A percentile compares a stretch with the other conserved stretches of the same genome.
These are phyloP conservation scores for Pelobates fuscus DNA, from an alignment of 2,113 vertebrate species.

Conservation along the genomic window DNA sequence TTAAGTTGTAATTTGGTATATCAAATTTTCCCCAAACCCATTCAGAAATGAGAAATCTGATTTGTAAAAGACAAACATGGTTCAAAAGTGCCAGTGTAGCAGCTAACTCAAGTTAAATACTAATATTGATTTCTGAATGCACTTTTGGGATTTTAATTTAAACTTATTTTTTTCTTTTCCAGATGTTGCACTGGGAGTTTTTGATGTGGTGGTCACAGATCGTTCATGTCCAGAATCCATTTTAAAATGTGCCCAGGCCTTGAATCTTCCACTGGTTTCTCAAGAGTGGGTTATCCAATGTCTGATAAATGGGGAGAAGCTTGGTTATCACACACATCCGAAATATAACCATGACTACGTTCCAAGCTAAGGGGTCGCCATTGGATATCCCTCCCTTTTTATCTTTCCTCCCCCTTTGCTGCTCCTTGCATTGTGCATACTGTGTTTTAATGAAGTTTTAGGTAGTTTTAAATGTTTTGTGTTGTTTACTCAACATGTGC, in stretches of 20 bases:
- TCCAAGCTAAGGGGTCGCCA: conserved; percentile 58
- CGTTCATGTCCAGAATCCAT: conserved; percentile 75
- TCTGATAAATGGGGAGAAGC: conserved; percentile 82
- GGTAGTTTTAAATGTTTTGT: conserved; percentile 72
- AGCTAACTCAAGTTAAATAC: no score
- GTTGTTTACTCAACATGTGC: conserved; percentile 75
- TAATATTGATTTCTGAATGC: no score
- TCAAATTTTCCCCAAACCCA: no score
- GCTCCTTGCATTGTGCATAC: conserved; percentile 60
- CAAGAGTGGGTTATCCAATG: conserved; percentile 96
- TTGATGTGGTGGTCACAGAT: conserved; percentile 87
- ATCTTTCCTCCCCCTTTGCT: conserved; percentile 50
- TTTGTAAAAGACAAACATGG: no score
- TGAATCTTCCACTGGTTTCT: conserved; percentile 83
- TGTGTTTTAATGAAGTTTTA: conserved; percentile 67
- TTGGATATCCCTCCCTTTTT: background rate
- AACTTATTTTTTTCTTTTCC: no score
- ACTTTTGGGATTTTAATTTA: no score
- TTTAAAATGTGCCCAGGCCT: conserved; percentile 75
- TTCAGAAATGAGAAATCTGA: no score
- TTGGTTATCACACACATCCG: conserved; percentile 79
- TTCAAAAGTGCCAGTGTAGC: no score
- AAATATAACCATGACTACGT: conserved; percentile 78
- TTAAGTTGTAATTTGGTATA: no score
- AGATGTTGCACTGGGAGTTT: conserved; percentile 84